Evolutionary conservation across 1,140 invertebrate species (phyloP).

Genomic region (Macrosteles quadrilineatus): DNA sequence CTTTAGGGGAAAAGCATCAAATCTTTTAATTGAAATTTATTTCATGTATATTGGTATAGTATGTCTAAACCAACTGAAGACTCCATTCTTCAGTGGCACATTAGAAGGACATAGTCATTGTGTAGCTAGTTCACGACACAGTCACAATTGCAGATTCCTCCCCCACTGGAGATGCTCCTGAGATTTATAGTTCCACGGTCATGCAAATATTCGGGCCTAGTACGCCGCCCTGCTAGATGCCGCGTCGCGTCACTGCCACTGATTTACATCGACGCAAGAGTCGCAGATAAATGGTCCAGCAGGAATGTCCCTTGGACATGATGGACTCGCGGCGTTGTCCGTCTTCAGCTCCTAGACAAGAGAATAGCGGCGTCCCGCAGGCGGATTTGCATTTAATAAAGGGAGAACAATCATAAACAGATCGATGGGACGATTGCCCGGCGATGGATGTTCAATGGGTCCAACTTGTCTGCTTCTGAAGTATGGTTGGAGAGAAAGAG

Average conservation of each 20-base stretch:
- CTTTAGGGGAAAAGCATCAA: too few species aligned
- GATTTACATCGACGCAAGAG: background rate
- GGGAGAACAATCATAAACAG: conserved; percentile 4
- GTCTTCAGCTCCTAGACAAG: background rate
- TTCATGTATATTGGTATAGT: too few species aligned
- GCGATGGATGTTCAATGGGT: background rate
- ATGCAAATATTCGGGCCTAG: background rate
- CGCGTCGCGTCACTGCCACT: background rate
- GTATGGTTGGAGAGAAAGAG: too few species aligned
- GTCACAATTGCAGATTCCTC: too few species aligned
- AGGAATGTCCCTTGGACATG: background rate
- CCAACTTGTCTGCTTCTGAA: too few species aligned
- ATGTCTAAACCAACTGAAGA: too few species aligned
- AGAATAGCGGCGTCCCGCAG: background rate
- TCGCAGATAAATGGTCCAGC: background rate
- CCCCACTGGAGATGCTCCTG: too few species aligned
- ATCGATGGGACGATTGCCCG: background rate
- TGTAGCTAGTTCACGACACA: too few species aligned
- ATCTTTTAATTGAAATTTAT: too few species aligned
- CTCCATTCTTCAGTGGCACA: too few species aligned
- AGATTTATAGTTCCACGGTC: background rate
- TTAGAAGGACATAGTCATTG: too few species aligned
- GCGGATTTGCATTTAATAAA: conserved; percentile 15
- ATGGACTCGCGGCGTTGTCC: conserved; percentile 9
- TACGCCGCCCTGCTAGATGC: background rate